Conservation (phyloP, 2,797 vertebrate species). For the Pipistrellus pygmaeus region DNA sequence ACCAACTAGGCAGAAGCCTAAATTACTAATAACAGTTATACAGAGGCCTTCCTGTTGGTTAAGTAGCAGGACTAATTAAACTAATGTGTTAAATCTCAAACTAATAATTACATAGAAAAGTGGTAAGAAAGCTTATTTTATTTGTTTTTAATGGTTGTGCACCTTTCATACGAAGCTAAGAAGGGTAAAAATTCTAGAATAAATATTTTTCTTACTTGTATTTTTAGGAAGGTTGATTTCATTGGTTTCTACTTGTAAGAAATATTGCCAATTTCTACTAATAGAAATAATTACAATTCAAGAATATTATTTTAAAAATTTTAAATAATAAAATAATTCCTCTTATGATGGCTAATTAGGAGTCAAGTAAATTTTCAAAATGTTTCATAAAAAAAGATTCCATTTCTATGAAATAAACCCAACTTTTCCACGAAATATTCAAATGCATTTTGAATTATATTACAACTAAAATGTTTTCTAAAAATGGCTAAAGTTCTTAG, state of each 20-base stretch:
- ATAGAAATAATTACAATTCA: slow-evolving; percentile 30
- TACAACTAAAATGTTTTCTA: slow-evolving; percentile 36
- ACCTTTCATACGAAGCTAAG: slow-evolving; percentile 29
- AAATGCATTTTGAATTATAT: neutral
- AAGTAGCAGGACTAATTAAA: slow-evolving; percentile 67
- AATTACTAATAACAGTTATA: slow-evolving; percentile 58
- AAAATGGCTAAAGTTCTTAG: slow-evolving; percentile 43
- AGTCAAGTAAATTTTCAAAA: slow-evolving; percentile 41
- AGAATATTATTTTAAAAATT: neutral
- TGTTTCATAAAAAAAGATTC: neutral
- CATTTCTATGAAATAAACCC: slow-evolving; percentile 38
- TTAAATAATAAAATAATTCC: slow-evolving; percentile 24
- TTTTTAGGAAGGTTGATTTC: slow-evolving; percentile 30
- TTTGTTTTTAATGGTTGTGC: neutral
- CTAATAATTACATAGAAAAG: slow-evolving; percentile 56
- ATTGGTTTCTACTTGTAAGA: slow-evolving; percentile 33
- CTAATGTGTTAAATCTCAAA: slow-evolving; percentile 24
- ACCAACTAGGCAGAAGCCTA: slow-evolving; percentile 61
- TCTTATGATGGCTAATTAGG: neutral
- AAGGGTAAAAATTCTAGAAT: neutral
- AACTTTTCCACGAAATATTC: slow-evolving; percentile 44
- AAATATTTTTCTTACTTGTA: slow-evolving; percentile 32
- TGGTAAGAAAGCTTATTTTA: slow-evolving; percentile 52
- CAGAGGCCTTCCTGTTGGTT: slow-evolving; percentile 54
- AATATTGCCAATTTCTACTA: slow-evolving; percentile 20